Base-by-base conservation (phyloP, 2,888 invertebrate species). In the Leistus spinibarbis region DNA sequence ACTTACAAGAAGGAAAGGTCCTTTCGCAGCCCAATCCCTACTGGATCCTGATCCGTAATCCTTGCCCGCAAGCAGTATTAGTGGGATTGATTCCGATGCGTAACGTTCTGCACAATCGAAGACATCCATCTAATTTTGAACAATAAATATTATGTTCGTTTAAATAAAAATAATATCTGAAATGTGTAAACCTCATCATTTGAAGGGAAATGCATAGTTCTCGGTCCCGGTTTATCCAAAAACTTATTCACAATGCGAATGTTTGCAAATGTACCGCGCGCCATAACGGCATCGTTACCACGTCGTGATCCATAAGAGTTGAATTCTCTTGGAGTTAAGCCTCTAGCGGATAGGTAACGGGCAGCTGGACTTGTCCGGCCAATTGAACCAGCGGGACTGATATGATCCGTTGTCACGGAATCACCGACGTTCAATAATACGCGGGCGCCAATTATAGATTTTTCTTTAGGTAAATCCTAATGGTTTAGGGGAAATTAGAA, bases 11-110 rank as follows among this genome's bases (percentile, higher is more conserved):
- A 99, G 88, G 85, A 91, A 96, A 0, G 99, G 98, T 76, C 99
- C 99, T 83, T 99, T 99, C 0, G 99, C 99, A 0, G 99, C 99
- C 99, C 99, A 99, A 86, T 99, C 99, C 19, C 99, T 89, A 67
- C 98, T 97, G 0, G 98, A 98, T 0, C 99, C 99, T 0, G 96
- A 96, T 0, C 99, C 99, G 83, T 99, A 99, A 85, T 99, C 99
- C 84, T 98, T 98, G 0, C 99, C 99, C 17, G 96, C 97, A 10
- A 99, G 87, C 4, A 96, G 90, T 68, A 99, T 93, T 16, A 98
- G 87, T 0, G 94, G 91, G 0, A 91, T 91, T 1, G 90, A 89
- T 77, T 95, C 95, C 54, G 89, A 86, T 9, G 88, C 89, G 84
- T 99, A 99, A 83, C 93, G 90, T 81, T 95, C 93, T 0, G 98